Conservation (phyloP, 2,888 invertebrate species). For the Copidosoma aretas region DNA sequence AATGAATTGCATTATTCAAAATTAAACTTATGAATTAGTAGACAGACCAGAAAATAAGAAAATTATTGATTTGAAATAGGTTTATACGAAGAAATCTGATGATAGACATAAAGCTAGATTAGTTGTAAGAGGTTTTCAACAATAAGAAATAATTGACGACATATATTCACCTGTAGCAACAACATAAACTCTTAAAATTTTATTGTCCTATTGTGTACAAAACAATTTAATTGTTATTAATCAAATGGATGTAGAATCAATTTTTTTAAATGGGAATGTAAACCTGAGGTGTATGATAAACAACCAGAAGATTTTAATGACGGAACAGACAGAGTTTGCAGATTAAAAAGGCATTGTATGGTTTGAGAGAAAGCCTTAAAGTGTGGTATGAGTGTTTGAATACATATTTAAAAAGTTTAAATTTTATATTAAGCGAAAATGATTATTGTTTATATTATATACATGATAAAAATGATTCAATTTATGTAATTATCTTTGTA, state of each 20-base stretch:
- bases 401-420: constrained; percentile 13
- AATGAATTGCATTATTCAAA: constrained; percentile 38
- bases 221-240: constrained; percentile 28
- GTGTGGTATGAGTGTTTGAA: constrained; percentile 24
- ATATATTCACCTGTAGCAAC: constrained; percentile 40
- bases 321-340: constrained; percentile 15
- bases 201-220: constrained; percentile 37
- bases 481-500: too few relatives aligned
- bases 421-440: constrained; percentile 8
- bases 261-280: constrained; percentile 23
- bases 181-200: constrained; percentile 38
- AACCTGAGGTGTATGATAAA: constrained; percentile 20
- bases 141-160: constrained; percentile 31
- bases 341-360: constrained; percentile 23
- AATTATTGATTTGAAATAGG: constrained; percentile 39
- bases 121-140: too few relatives aligned
- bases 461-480: too few relatives aligned
- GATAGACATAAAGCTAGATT: constrained; percentile 15
- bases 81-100: constrained; percentile 10
- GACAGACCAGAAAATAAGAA: constrained; percentile 31
- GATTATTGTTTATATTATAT: constrained; percentile 22
- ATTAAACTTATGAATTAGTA: constrained; percentile 40
- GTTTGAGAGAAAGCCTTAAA: constrained; percentile 16
- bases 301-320: constrained; percentile 28
- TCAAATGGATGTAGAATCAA: constrained; percentile 42